Evolutionary conservation across 2,888 invertebrate species (phyloP).

Genomic region (Parascotia fuliginaria): DNA sequence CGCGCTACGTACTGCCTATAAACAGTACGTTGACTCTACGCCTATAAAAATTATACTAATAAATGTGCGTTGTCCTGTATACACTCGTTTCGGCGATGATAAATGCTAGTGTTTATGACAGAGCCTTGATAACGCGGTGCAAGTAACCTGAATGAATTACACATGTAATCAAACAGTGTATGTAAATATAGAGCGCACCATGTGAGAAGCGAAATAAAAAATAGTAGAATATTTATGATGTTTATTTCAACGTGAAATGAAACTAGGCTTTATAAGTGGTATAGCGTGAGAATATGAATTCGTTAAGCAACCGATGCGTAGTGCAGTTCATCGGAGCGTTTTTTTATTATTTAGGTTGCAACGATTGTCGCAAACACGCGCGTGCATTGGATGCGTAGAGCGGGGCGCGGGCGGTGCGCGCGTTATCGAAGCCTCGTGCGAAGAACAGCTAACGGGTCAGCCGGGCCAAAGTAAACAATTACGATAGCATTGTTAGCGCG

Average conservation of each 20-base stretch:
- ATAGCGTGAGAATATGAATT: conserved; percentile 37
- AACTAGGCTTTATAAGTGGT: conserved; percentile 1
- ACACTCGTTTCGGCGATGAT: conserved; percentile 25
- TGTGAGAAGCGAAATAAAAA: neutral
- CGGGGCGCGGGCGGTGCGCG: conserved; percentile 10
- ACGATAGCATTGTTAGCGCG: conserved; percentile 71
- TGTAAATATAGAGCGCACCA: neutral
- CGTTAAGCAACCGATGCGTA: conserved; percentile 28
- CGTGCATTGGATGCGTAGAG: conserved; percentile 54
- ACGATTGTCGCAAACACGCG: conserved; percentile 62
- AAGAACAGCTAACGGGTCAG: conserved; percentile 62
- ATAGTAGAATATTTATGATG: neutral
- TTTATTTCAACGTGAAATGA: neutral
- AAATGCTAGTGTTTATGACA: conserved; percentile 22
- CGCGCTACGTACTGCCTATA: conserved; percentile 44
- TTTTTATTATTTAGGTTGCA: conserved; percentile 66
- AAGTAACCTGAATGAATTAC: too few species aligned
- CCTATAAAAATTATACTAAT: conserved; percentile 40
- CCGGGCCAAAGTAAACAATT: conserved; percentile 76
- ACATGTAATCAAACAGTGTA: too few species aligned
- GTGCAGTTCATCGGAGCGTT: conserved; percentile 52
- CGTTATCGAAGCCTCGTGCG: conserved; percentile 44
- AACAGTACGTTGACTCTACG: conserved; percentile 42
- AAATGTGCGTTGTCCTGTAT: conserved; percentile 21
- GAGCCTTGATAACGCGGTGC: conserved; percentile 12